phyloP scores from a whole-genome alignment of 2,113 vertebrate species.

The Gallinago paraguaiae region DNA sequence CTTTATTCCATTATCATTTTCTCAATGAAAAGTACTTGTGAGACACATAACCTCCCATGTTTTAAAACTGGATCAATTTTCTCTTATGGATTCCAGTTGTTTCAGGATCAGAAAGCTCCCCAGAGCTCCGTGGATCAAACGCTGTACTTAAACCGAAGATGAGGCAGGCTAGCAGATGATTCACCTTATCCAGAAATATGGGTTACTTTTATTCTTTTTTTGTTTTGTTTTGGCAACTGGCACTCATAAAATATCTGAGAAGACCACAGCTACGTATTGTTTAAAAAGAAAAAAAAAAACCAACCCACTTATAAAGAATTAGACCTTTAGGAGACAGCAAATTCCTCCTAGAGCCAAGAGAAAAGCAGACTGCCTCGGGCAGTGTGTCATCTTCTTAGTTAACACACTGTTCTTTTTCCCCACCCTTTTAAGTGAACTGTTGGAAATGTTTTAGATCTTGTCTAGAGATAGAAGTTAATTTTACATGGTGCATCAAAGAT shows the following conservation, averaged over 20 bases:
- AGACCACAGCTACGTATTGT: not conserved
- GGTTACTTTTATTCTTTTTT: constrained; percentile 4
- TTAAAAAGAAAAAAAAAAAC: not conserved
- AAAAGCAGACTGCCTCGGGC: constrained; percentile 49
- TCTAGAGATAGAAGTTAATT: constrained; percentile 62
- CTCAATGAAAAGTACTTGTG: constrained; percentile 35
- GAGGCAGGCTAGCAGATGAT: constrained; percentile 12
- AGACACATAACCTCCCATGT: not conserved
- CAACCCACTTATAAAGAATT: not conserved
- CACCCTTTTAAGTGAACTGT: constrained; percentile 56
- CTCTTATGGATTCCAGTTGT: constrained; percentile 64
- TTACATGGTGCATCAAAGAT: constrained; percentile 41
- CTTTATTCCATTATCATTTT: not conserved
- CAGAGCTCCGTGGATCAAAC: constrained; percentile 51
- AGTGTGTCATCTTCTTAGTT: constrained; percentile 56
- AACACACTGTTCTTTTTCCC: constrained; percentile 39
- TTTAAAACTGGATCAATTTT: constrained; percentile 54
- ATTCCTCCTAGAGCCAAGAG: constrained; percentile 31
- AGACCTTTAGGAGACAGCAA: constrained; percentile 32
- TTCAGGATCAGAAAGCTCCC: constrained; percentile 47
- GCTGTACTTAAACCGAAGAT: constrained; percentile 1
- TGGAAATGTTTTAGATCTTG: constrained; percentile 58
- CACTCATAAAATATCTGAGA: constrained; percentile 15
- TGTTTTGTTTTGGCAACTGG: constrained; percentile 30
- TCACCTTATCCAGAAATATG: constrained; percentile 24